These are phyloP conservation scores for Oreotrochilus melanogaster DNA, from an alignment of 2,113 vertebrate species.

Conservation along the genomic window DNA sequence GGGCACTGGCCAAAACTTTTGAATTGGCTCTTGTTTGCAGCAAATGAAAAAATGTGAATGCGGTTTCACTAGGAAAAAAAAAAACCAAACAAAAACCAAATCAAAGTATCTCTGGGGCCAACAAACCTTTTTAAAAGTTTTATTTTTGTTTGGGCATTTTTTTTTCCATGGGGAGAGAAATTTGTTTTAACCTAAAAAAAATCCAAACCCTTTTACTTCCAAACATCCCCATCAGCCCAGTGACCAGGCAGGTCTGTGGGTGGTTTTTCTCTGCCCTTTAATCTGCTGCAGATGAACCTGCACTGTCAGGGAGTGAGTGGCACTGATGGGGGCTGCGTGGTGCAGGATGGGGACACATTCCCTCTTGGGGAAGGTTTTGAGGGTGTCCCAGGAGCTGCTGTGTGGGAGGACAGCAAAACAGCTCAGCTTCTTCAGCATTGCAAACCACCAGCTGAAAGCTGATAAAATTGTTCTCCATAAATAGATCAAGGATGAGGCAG, in stretches of 20 bases:
- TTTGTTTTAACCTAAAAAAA: not conserved
- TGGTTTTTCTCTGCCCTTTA: not conserved
- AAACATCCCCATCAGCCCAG: not conserved
- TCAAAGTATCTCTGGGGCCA: not conserved
- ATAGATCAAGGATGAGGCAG: not conserved
- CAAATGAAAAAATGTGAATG: not conserved
- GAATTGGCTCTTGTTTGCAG: not conserved
- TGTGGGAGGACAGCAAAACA: not conserved
- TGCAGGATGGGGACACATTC: not conserved
- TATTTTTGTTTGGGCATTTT: not conserved
- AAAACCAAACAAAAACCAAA: not conserved
- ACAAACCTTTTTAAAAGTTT: not conserved
- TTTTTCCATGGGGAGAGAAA: not conserved
- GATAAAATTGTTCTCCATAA: slow-evolving; percentile 1
- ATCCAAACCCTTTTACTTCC: not conserved
- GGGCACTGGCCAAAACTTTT: not conserved
- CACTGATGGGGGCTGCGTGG: not conserved
- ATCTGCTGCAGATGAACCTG: not conserved
- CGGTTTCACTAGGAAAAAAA: not conserved
- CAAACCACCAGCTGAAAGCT: slow-evolving; percentile 43
- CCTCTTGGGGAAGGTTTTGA: not conserved
- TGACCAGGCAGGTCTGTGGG: not conserved
- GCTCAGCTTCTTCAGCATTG: not conserved
- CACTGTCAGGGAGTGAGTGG: fast-evolving
- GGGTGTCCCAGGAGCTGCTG: not conserved